Percentiles rank a stretch among this genome's conserved stretches.
phyloP scores from a whole-genome alignment of 2,888 invertebrate genomes.

The Hypselothyrea guttata region DNA sequence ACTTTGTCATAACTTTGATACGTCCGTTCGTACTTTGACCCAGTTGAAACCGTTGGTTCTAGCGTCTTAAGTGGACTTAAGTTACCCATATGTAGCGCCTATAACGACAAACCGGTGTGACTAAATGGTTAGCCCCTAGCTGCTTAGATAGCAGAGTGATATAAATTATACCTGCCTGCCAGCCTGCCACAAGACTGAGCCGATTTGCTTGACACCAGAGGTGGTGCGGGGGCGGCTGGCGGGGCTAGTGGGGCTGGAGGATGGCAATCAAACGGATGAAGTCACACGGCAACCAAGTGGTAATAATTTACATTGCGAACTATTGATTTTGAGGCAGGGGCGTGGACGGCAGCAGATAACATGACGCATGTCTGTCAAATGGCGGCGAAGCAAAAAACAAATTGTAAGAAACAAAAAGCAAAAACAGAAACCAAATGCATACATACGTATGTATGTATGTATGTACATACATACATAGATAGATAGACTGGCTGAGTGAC shows the following conservation, averaged over 20 bases:
- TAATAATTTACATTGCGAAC: conserved; percentile 72
- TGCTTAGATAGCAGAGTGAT: conserved; percentile 42
- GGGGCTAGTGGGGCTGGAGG: conserved; percentile 2
- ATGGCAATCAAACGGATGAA: conserved; percentile 61
- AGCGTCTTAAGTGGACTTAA: conserved; percentile 41
- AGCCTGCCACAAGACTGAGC: conserved; percentile 31
- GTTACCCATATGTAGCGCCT: conserved; percentile 30
- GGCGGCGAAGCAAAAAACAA: conserved; percentile 29
- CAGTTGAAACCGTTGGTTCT: conserved; percentile 11
- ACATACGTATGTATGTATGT: too few relatives aligned
- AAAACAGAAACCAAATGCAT: too few relatives aligned
- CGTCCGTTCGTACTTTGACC: conserved; percentile 12
- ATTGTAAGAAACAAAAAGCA: conserved; percentile 28
- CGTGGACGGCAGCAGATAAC: conserved; percentile 38
- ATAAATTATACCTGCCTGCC: too few relatives aligned
- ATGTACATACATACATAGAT: too few relatives aligned
- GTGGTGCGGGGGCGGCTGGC: not conserved
- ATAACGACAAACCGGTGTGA: conserved; percentile 27
- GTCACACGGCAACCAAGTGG: conserved; percentile 56
- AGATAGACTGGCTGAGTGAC: conserved; percentile 7
- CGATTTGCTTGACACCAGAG: conserved; percentile 40
- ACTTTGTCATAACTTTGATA: conserved; percentile 4
- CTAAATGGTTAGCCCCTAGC: conserved; percentile 42
- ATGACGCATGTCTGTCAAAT: conserved; percentile 75
- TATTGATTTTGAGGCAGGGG: conserved; percentile 58